Evolutionary conservation across 2,113 vertebrate species (phyloP).

Genomic region (Climacteris rufus): DNA sequence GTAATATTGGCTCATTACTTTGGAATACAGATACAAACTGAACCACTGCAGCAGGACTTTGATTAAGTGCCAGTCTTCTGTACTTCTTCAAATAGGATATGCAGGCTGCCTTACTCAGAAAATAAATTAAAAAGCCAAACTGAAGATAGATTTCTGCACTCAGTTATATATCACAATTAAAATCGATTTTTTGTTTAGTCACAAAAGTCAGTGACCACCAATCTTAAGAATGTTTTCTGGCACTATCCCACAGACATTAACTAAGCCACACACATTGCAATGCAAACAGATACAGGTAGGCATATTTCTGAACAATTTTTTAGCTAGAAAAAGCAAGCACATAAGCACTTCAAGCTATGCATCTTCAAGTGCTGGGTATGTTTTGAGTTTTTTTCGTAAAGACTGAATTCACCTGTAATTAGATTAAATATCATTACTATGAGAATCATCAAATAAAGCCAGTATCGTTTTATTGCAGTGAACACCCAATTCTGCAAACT

Average conservation of each 20-base stretch:
- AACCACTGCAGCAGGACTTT: not conserved
- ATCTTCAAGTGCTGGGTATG: not conserved
- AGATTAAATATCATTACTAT: not conserved
- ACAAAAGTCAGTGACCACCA: not conserved
- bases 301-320: not conserved
- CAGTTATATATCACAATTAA: not conserved
- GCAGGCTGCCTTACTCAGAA: not conserved
- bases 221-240: not conserved
- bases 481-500: not conserved
- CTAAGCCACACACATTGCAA: not conserved
- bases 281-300: not conserved
- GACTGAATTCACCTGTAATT: not conserved
- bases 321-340: not conserved
- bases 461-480: not conserved
- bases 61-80: not conserved
- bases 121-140: not conserved
- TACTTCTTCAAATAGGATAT: not conserved
- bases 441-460: not conserved
- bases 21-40: not conserved
- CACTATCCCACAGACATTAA: not conserved
- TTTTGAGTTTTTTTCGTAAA: not conserved
- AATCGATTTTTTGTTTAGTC: not conserved
- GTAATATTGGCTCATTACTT: not conserved
- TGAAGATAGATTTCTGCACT: not conserved
- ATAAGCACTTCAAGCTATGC: not conserved